phyloP scores from a whole-genome alignment of 2,797 vertebrate species.

The Urocyon cinereoargenteus region DNA sequence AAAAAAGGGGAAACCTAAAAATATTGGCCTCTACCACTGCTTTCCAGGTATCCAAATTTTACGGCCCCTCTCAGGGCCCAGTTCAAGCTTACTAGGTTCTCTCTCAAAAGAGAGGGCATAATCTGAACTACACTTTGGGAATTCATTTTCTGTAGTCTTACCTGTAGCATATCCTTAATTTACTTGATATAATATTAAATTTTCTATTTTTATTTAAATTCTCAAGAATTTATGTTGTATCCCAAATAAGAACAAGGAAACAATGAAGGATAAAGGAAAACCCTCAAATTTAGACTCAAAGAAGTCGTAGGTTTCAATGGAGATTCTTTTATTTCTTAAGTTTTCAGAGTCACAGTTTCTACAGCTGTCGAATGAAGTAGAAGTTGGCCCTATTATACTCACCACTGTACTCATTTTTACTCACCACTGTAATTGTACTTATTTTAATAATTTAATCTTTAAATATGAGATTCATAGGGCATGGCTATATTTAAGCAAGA shows the following conservation, averaged over 20 bases:
- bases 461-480: not conserved
- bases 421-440: not conserved
- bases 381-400: not conserved
- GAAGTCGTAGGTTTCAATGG: not conserved
- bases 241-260: not conserved
- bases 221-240: conserved; percentile 44
- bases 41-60: not conserved
- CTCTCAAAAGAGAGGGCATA: not conserved
- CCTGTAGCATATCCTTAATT: not conserved
- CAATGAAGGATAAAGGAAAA: not conserved
- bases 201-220: conserved; percentile 47
- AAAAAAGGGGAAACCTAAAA: not conserved
- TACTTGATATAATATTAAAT: not conserved
- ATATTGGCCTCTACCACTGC: not conserved
- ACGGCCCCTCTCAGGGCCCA: not conserved
- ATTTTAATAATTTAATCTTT: conserved; percentile 55
- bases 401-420: not conserved
- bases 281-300: conserved; percentile 36
- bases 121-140: not conserved
- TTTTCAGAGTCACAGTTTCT: not conserved
- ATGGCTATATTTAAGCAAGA: not conserved
- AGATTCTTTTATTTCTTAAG: not conserved
- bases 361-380: not conserved
- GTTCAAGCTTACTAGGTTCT: not conserved
- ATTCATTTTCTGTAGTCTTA: not conserved